These are phyloP conservation scores for Ammodytes marinus DNA, from an alignment of 2,113 vertebrate genomes.

Conservation along the genomic window DNA sequence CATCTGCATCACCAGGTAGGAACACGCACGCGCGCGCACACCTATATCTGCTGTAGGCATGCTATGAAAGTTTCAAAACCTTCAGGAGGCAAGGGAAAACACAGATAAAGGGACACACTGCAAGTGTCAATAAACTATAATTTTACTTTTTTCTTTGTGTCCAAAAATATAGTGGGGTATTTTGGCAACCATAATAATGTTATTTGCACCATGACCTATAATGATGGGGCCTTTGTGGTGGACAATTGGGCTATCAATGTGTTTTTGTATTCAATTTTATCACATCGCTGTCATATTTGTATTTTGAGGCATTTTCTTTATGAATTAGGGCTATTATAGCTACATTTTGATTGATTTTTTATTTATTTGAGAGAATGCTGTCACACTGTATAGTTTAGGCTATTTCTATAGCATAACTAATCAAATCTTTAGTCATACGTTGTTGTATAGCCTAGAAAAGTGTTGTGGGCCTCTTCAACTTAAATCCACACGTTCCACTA, in stretches of 20 bases:
- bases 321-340: too few relatives aligned
- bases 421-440: neutral
- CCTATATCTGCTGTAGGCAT: neutral
- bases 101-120: too few relatives aligned
- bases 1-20: constrained; percentile 94
- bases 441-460: neutral
- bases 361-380: neutral
- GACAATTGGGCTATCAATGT: too few relatives aligned
- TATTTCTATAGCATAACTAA: neutral
- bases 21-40: neutral
- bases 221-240: neutral
- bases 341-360: too few relatives aligned
- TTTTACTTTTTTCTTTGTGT: neutral
- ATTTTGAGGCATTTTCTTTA: too few relatives aligned
- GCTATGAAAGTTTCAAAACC: too few relatives aligned
- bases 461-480: neutral
- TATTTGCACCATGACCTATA: too few relatives aligned
- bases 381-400: neutral
- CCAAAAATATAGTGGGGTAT: neutral
- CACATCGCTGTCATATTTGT: too few relatives aligned
- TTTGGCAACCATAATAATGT: neutral
- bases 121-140: too few relatives aligned
- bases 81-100: too few relatives aligned
- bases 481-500: too few relatives aligned
- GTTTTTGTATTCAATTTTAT: neutral